Percentiles rank a stretch among this genome's conserved stretches.
These are phyloP conservation scores for Acleris holmiana DNA, from an alignment of 2,888 invertebrate species.

Conservation along the genomic window DNA sequence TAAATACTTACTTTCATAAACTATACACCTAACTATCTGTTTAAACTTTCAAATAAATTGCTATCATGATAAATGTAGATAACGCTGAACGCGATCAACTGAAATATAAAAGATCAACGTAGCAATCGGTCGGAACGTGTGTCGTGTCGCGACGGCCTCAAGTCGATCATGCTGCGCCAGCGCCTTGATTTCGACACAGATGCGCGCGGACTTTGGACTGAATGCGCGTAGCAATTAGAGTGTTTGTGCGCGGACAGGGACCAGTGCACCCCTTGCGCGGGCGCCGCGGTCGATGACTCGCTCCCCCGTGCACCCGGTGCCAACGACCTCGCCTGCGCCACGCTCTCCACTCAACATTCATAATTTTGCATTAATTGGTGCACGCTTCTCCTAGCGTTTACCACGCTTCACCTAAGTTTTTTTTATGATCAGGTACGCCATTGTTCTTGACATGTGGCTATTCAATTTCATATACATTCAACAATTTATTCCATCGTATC, in stretches of 20 bases:
- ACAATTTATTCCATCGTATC: slow-evolving; percentile 6
- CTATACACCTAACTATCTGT: no score
- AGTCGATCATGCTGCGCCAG: slow-evolving; percentile 26
- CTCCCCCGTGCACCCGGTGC: slow-evolving; percentile 61
- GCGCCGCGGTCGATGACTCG: slow-evolving; percentile 75
- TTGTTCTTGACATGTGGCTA: slow-evolving; percentile 1
- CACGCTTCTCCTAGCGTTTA: slow-evolving; percentile 41
- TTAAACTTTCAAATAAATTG: background rate
- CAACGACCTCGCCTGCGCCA: slow-evolving; percentile 66
- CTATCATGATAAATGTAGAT: slow-evolving; percentile 12
- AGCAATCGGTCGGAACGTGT: slow-evolving; percentile 18
- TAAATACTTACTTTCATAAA: no score
- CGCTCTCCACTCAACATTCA: slow-evolving; percentile 58
- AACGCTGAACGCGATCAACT: slow-evolving; percentile 12
- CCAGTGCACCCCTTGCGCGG: slow-evolving; percentile 47
- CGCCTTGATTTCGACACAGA: slow-evolving; percentile 22
- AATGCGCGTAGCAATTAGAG: slow-evolving; percentile 26
- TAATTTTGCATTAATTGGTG: slow-evolving; percentile 57
- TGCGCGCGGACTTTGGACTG: slow-evolving; percentile 26
- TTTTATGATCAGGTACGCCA: slow-evolving; percentile 4
- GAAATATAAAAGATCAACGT: slow-evolving; percentile 23
- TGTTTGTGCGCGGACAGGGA: slow-evolving; percentile 43
- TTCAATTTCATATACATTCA: background rate
- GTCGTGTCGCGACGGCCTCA: slow-evolving; percentile 18
- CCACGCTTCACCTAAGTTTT: slow-evolving; percentile 42